Evolutionary conservation across 2,888 invertebrate species (phyloP).

Genomic region (Leuctra nigra): DNA sequence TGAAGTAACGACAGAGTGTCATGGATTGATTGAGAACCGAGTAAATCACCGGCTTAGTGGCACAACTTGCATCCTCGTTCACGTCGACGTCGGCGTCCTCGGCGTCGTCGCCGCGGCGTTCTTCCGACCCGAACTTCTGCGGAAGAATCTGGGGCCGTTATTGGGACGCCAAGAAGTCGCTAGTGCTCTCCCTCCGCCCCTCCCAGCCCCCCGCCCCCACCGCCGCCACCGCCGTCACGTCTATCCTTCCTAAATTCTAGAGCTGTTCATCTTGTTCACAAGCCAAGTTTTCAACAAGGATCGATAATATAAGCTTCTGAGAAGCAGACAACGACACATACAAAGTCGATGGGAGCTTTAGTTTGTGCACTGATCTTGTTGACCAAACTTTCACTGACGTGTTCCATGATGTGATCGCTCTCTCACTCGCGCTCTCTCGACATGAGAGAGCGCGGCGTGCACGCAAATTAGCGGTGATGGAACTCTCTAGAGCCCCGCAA

Average conservation of each 20-base stretch:
- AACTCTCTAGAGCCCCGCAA: neutral
- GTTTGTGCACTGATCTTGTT: conserved; percentile 12
- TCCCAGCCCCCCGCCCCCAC: conserved; percentile 17
- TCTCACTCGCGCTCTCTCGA: neutral
- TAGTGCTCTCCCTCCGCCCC: conserved; percentile 34
- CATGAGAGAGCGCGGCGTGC: conserved; percentile 10
- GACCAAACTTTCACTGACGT: conserved; percentile 16
- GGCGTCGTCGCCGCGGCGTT: neutral
- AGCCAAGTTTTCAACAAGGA: conserved; percentile 26
- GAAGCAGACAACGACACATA: conserved; percentile 4
- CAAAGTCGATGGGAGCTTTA: conserved; percentile 11
- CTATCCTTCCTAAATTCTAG: conserved; percentile 21
- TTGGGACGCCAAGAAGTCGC: conserved; percentile 28
- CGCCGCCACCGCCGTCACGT: conserved; percentile 24
- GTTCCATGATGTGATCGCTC: neutral
- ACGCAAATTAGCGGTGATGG: conserved; percentile 16
- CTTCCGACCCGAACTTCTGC: conserved; percentile 4
- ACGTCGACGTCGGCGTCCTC: neutral
- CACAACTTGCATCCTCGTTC: neutral
- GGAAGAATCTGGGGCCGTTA: conserved; percentile 19
- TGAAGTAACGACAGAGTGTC: too few relatives aligned
- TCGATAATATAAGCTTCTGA: conserved; percentile 19
- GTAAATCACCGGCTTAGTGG: neutral
- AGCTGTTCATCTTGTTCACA: conserved; percentile 24
- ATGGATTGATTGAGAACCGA: too few relatives aligned